Conservation (phyloP, 2,888 invertebrate genomes). For the Tridacna crocea region DNA sequence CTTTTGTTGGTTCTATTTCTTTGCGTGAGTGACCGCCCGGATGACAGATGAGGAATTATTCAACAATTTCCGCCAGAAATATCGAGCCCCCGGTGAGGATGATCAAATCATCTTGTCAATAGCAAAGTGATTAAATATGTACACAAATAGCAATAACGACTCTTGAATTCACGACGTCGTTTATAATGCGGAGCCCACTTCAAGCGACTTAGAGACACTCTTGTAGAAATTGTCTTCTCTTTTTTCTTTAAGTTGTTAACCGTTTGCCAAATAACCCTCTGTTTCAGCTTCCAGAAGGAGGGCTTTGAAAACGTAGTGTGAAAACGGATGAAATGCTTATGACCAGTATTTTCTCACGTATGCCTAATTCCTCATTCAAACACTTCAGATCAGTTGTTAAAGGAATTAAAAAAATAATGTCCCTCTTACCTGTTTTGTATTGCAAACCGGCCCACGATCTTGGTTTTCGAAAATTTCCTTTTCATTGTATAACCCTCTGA, state of each 20-base stretch:
- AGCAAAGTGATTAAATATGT: slow-evolving; percentile 54
- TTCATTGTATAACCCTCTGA: too few species aligned
- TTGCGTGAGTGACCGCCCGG: slow-evolving; percentile 43
- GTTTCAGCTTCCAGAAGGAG: not conserved
- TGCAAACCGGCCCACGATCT: too few species aligned
- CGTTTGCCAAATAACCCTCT: not conserved
- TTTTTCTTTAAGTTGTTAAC: not conserved
- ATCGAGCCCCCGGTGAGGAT: slow-evolving; percentile 5
- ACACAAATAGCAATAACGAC: slow-evolving; percentile 37
- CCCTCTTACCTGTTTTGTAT: too few species aligned
- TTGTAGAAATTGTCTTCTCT: not conserved
- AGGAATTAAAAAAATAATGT: too few species aligned
- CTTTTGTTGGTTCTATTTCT: slow-evolving; percentile 27
- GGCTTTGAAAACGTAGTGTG: not conserved
- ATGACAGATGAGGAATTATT: slow-evolving; percentile 41
- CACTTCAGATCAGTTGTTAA: too few species aligned
- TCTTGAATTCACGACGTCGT: slow-evolving; percentile 22
- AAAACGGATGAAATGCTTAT: not conserved
- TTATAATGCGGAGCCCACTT: slow-evolving; percentile 17
- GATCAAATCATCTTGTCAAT: slow-evolving; percentile 37
- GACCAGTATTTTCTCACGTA: not conserved
- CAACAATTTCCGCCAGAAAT: slow-evolving; percentile 42
- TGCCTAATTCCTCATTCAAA: not conserved
- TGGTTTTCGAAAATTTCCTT: too few species aligned
- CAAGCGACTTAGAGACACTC: not conserved